phyloP scores from a whole-genome alignment of 30 jellyfish, hydroid and myxozoan species.

The Pelagia noctiluca region DNA sequence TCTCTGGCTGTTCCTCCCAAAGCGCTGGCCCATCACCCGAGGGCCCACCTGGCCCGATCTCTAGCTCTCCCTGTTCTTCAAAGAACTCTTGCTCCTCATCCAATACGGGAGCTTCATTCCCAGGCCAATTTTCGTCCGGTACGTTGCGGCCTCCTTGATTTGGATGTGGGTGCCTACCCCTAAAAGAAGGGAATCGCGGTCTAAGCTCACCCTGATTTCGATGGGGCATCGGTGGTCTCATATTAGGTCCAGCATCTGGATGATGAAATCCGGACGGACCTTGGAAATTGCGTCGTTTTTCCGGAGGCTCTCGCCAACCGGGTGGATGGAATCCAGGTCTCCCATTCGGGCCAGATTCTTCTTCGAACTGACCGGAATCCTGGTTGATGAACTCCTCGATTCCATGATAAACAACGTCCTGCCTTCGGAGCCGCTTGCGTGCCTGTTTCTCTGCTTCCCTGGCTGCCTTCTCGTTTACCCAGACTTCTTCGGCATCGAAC shows the following conservation, averaged over 20 bases:
- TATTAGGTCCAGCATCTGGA: background rate
- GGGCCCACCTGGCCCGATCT: background rate
- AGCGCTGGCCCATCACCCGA: constrained; percentile 3
- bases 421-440: background rate
- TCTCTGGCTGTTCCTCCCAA: constrained; percentile 17
- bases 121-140: background rate
- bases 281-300: constrained; percentile 1
- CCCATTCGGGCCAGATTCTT: constrained; percentile 14
- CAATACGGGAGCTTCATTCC: background rate
- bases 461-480: constrained; percentile 4
- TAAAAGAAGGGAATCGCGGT: background rate
- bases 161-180: constrained; percentile 10
- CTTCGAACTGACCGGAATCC: constrained; percentile 11
- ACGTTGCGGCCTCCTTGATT: too few species aligned
- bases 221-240: background rate
- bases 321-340: background rate
- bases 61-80: background rate
- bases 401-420: background rate
- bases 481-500: constrained; percentile 58
- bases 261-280: background rate
- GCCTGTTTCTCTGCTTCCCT: background rate
- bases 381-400: background rate
- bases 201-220: background rate
- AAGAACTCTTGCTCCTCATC: background rate
- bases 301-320: constrained; percentile 38